Evolutionary conservation across 2,113 vertebrate species (phyloP), one percentile per base, ranked within the genome.

Genomic region (Cromileptes altivelis): DNA sequence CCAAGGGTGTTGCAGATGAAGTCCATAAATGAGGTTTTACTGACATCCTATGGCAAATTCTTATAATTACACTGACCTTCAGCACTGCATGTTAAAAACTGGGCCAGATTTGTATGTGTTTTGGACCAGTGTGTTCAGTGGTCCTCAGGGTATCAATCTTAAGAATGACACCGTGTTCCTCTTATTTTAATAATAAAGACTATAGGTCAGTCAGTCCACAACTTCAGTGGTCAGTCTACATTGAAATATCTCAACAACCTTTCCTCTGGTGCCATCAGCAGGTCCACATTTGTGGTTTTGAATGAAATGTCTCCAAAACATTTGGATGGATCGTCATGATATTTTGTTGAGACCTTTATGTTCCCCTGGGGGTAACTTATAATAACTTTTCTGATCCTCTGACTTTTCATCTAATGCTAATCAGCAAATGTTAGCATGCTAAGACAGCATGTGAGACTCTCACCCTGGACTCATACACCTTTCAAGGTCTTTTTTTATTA

Each of bases 21-120:
- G 25, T 23, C 23, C 1, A 57, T n/a, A 18, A 42, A 55, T 84
- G 13, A 72, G 49, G 10, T 61, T 85, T 63, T 82, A 80, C 88
- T 86, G 86, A 78, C 86, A 70, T 58, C 90, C 84, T 10, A 1
- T 81, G 90, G 78, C 1, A 11, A 18, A 5, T 55, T 33, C 0
- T 7, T 0, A 0, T 62, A 65, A 85, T 68, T 67, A 69, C 86
- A 78, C 4, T 40, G 11, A 55, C 2, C 42, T 68, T 1, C 30
- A 37, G 25, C 21, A 50, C 7, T 37, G 10, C 25, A 3, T 18
- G 11, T 23, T 57, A 13, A 25, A 68, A 52, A n/a, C 49, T 19
- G 50, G 25, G 30, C 3, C 56, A 61, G 13, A 3, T 0, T 0
- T n/a, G 19, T 2, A 19, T 4, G n/a, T 21, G 27, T 6, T 21